phyloP scores from a whole-genome alignment of 2,888 invertebrate species.

The Ornithoptera alexandrae region DNA sequence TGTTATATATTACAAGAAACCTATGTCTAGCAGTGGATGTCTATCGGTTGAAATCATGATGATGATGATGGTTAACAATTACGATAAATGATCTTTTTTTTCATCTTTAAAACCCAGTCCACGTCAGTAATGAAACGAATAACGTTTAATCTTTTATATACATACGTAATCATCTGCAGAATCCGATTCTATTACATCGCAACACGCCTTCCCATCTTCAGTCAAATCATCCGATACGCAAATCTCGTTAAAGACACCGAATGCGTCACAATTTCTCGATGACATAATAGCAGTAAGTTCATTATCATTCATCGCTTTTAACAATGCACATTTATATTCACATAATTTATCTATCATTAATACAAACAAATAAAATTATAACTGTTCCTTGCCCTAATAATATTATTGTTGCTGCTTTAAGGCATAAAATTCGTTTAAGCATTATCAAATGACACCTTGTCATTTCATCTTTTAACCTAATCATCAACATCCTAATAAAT shows the following conservation, averaged over 20 bases:
- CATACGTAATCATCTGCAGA: slow-evolving; percentile 43
- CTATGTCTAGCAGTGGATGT: no score
- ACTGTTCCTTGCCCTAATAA: no score
- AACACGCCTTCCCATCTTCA: slow-evolving; percentile 56
- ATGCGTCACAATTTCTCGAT: slow-evolving; percentile 64
- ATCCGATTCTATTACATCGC: slow-evolving; percentile 51
- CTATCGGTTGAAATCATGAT: no score
- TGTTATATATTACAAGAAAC: no score
- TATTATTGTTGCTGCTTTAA: not conserved
- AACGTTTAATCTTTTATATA: not conserved
- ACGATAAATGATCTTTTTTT: not conserved
- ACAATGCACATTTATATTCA: not conserved
- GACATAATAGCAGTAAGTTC: slow-evolving; percentile 74
- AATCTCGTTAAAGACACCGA: slow-evolving; percentile 67
- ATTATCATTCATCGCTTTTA: slow-evolving; percentile 33
- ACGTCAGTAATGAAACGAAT: not conserved
- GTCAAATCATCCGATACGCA: slow-evolving; percentile 59
- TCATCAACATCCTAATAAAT: no score
- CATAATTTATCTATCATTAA: not conserved
- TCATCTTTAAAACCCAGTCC: not conserved
- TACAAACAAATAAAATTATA: not conserved
- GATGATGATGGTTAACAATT: not conserved
- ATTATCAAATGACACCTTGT: not conserved
- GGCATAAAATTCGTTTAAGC: not conserved
- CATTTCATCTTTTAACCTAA: not conserved